Evolutionary conservation across 2,113 vertebrate genomes (phyloP).

Genomic region (Phodopus roborovskii): DNA sequence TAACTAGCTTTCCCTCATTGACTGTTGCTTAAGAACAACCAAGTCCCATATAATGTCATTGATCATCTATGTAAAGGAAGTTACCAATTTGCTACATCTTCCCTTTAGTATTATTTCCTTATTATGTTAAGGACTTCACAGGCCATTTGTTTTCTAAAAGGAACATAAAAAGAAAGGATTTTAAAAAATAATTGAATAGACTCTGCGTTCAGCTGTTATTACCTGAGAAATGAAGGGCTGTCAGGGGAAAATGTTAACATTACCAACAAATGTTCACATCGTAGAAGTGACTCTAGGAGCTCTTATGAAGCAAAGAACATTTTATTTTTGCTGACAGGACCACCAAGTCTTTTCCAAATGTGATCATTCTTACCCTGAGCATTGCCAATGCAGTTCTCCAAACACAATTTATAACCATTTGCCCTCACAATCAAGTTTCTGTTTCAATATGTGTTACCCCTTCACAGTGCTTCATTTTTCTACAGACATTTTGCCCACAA

Average conservation of each 20-base stretch:
- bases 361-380: not conserved
- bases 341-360: conserved; percentile 47
- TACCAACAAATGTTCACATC: conserved; percentile 53
- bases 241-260: conserved; percentile 57
- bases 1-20: conserved; percentile 47
- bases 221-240: conserved; percentile 57
- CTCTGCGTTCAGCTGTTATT: conserved; percentile 46
- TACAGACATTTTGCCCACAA: not conserved
- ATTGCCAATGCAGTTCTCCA: not conserved
- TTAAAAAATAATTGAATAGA: conserved; percentile 33
- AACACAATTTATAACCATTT: conserved; percentile 46
- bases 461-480: conserved; percentile 43
- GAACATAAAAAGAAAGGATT: conserved; percentile 50
- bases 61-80: conserved; percentile 43
- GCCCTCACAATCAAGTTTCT: conserved; percentile 44
- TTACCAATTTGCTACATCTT: conserved; percentile 45
- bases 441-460: conserved; percentile 9
- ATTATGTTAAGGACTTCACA: conserved; percentile 40
- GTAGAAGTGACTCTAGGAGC: conserved; percentile 55
- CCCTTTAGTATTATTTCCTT: conserved; percentile 25
- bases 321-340: conserved; percentile 57
- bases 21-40: conserved; percentile 41
- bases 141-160: conserved; percentile 38
- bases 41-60: not conserved
- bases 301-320: conserved; percentile 50